Evolutionary conservation across 1,140 invertebrate genomes (phyloP), one percentile per base, ranked within the genome.

Genomic region (Eurosta solidaginis): DNA sequence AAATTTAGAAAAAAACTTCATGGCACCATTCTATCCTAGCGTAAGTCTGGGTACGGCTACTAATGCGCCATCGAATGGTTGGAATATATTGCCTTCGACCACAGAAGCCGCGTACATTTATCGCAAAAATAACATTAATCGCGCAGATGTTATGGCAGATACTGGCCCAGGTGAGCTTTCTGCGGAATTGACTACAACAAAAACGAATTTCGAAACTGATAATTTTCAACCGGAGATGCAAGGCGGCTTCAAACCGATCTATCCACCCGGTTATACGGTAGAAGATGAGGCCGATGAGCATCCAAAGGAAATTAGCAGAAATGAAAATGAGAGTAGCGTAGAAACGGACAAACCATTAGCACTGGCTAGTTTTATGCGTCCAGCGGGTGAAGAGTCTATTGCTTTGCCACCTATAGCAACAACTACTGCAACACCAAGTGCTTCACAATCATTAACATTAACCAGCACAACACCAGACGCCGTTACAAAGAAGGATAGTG

Each of bases 11-110:
- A 90, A 91, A 78, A 90, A 92, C 80, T 93, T 93, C 77, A 91
- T 93, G 89, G 92, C 92, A 1, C 93, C 93, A 0, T 93, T 93
- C 78, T 90, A 92, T 10, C 92, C 93, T 0, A 93, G 92, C 81
- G 86, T 91, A 1, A 92, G 90, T 68, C 88, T 92, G 0, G 85
- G 82, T 5, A 89, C 89, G 0, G 88, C 89, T 0, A 88, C 88
- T 73, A 82, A 74, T 47, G 63, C 81, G 45, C 82, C 84, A 22
- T 76, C 78, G 2, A 91, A 92, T 80, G 92, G 92, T 27, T 93
- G 92, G 92, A 91, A 90, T 77, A 91, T 93, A 5, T 89, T 93
- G 0, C 88, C 87, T 0, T 84, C 85, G 17, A 87, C 76, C 50
- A 83, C 78, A 42, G 82, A 79, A n/a, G 79, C 81, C 42, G 12